phyloP scores from a whole-genome alignment of 2,797 vertebrate genomes.

The Bradypodion ventrale region DNA sequence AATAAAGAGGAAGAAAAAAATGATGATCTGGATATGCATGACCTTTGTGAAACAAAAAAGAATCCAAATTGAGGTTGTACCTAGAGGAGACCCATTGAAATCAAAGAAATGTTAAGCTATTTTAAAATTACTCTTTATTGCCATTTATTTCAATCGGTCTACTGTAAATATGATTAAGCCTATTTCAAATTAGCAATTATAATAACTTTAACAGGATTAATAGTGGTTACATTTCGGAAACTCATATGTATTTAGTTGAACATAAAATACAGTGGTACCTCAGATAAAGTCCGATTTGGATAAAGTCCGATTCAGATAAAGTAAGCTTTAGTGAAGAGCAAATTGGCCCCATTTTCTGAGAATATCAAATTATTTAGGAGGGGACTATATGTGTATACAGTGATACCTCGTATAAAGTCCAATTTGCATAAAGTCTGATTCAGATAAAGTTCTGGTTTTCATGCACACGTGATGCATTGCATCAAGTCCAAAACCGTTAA shows the following conservation, averaged over 20 bases:
- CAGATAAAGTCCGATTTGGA: too few species aligned
- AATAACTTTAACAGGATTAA: conserved; percentile 45
- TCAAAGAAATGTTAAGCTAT: background rate
- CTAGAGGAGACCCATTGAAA: background rate
- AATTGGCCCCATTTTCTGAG: too few species aligned
- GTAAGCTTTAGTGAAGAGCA: too few species aligned
- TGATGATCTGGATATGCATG: conserved; percentile 52
- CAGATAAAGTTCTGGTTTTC: too few species aligned
- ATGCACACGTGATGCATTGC: too few species aligned
- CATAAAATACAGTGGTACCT: too few species aligned
- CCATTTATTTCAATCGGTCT: background rate
- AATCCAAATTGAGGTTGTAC: background rate
- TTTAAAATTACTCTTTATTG: background rate
- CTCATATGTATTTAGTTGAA: background rate
- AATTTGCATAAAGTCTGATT: too few species aligned
- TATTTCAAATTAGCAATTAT: conserved; percentile 16
- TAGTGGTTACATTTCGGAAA: conserved; percentile 47
- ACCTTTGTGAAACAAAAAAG: conserved; percentile 59
- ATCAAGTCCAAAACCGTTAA: too few species aligned
- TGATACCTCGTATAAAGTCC: too few species aligned
- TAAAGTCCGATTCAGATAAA: too few species aligned
- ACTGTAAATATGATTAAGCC: background rate
- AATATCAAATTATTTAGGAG: too few species aligned
- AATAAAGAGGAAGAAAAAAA: conserved; percentile 45
- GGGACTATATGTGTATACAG: too few species aligned